Conservation (phyloP, 2,797 vertebrate species). For the Amniataba percoides region DNA sequence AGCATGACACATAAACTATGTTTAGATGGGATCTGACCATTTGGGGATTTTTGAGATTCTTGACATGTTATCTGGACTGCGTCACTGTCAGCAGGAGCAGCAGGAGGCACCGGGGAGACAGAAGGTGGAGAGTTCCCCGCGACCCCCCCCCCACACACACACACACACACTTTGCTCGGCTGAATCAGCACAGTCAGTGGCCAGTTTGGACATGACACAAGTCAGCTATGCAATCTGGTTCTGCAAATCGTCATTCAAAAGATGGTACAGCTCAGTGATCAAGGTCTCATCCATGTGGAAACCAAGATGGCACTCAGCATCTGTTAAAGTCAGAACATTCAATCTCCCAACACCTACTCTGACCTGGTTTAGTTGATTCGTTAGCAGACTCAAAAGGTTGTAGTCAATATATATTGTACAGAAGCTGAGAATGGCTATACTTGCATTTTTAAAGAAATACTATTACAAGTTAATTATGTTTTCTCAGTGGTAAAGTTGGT, state of each 20-base stretch:
- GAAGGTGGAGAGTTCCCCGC: conserved; percentile 37
- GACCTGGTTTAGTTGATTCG: conserved; percentile 3
- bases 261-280: conserved; percentile 45
- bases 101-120: conserved; percentile 40
- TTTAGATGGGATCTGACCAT: not conserved
- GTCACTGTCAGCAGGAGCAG: conserved; percentile 35
- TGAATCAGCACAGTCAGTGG: conserved; percentile 60
- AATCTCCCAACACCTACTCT: conserved; percentile 15
- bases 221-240: conserved; percentile 62
- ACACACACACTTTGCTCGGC: conserved; percentile 19
- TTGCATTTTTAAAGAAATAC: too few relatives aligned
- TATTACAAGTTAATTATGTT: too few relatives aligned
- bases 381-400: not conserved
- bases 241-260: conserved; percentile 42
- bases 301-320: conserved; percentile 51
- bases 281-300: conserved; percentile 43
- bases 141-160: conserved; percentile 14
- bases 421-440: too few relatives aligned
- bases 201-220: conserved; percentile 54
- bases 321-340: conserved; percentile 37
- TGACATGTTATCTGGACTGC: not conserved
- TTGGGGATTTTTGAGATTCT: conserved; percentile 3
- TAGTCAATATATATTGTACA: not conserved
- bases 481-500: too few relatives aligned
- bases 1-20: not conserved